Evolutionary conservation across 2,113 vertebrate genomes (phyloP), one percentile per base, ranked within the genome.

Genomic region (Mustelus asterias): DNA sequence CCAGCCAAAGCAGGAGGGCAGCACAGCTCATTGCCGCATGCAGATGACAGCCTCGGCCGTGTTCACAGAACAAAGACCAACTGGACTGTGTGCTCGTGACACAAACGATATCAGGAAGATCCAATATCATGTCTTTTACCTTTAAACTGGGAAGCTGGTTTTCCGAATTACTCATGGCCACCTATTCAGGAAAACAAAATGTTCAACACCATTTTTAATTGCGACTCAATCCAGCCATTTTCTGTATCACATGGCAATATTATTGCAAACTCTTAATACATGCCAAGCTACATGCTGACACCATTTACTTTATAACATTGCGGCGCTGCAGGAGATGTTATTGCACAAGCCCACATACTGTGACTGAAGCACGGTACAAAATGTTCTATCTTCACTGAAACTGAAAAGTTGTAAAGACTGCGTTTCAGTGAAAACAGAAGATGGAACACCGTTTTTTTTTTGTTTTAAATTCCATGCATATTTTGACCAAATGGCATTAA

Each of bases 241-340:
- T 41, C 70, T 29, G 26, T 95, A 14, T 70, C 93, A 95, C 93
- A 72, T 29, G 93, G 67, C 93, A 95, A 72, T 54, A 72, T 93
- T 65, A 93, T 72, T 70, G 94, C 76, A 72, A 33, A 72, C 67
- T 48, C 94, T 0, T 48, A 72, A 72, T 33, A 95, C 94, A 44
- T 54, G 26, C 67, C 67, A 72, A 48, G 37, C 67, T 54, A 22
- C 94, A 95, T 54, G 94, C 67, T 95, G 94, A 72, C 72, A 76
- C 69, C 41, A 95, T 95, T 95, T 95, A 95, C 41, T 95, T 95
- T 95, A 54, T 95, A 95, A 95, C 94, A 29, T 72, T 70, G 94
- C 44, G 54, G 54, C 69, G 22, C 94, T 48, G 41, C 44, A 48
- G 94, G 94, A 95, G 67, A 72, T 29, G 37, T 41, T 95, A 95